These are phyloP conservation scores for Chrysogorgia sp. DNA, from an alignment of 92 coral and sea anemone species.

Conservation along the genomic window DNA sequence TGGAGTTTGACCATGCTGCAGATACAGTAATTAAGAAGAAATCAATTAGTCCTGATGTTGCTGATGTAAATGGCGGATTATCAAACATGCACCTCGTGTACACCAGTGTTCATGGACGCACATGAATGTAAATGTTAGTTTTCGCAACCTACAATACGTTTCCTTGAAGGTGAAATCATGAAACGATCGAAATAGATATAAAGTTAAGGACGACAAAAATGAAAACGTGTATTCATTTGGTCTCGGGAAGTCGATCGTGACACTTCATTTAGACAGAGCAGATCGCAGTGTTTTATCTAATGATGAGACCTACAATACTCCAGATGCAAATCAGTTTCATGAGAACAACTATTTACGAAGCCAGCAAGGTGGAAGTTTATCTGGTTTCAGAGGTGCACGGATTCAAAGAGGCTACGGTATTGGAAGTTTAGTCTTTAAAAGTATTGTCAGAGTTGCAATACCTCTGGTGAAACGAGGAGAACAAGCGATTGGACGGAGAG, in stretches of 20 bases:
- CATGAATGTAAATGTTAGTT: slow-evolving; percentile 17
- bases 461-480: slow-evolving; percentile 19
- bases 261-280: slow-evolving; percentile 52
- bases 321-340: slow-evolving; percentile 1
- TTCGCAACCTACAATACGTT: slow-evolving; percentile 18
- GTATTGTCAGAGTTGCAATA: neutral
- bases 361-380: slow-evolving; percentile 18
- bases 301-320: slow-evolving; percentile 8
- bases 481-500: slow-evolving; percentile 15
- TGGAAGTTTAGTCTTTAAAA: slow-evolving; percentile 23
- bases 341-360: neutral
- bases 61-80: slow-evolving; percentile 1
- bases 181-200: slow-evolving; percentile 21
- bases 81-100: slow-evolving; percentile 15
- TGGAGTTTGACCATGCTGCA: slow-evolving; percentile 35
- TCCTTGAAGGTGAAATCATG: slow-evolving; percentile 1
- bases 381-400: slow-evolving; percentile 31
- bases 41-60: neutral
- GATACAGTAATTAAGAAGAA: neutral
- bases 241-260: slow-evolving; percentile 52
- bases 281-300: slow-evolving; percentile 36
- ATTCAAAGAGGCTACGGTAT: slow-evolving; percentile 38
- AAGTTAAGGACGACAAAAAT: slow-evolving; percentile 34
- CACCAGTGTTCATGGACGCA: slow-evolving; percentile 12
- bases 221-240: slow-evolving; percentile 56